phyloP scores from a whole-genome alignment of 2,113 vertebrate genomes.

The Lampris incognitus region DNA sequence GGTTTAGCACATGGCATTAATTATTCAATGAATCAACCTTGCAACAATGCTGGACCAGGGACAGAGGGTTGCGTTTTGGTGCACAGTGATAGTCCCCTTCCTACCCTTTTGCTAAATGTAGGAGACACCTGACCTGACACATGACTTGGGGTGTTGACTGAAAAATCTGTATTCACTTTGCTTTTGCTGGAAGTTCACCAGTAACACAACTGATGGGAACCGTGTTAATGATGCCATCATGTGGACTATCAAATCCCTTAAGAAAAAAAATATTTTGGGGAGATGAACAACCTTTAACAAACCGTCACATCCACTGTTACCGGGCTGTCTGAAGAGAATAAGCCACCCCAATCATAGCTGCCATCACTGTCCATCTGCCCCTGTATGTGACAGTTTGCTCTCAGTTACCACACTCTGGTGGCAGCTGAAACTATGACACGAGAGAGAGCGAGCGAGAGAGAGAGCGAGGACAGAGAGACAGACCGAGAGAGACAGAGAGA shows the following conservation, averaged over 20 bases:
- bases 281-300: not conserved
- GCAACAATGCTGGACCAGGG: not conserved
- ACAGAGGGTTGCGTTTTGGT: not conserved
- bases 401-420: not conserved
- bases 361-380: not conserved
- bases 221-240: conserved; percentile 74
- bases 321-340: not conserved
- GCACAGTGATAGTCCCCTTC: not conserved
- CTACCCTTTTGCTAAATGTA: not conserved
- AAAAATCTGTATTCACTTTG: not conserved
- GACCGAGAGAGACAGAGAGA: not conserved
- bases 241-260: conserved; percentile 58
- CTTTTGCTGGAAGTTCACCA: conserved; percentile 7
- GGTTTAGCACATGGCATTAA: not conserved
- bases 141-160: not conserved
- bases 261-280: not conserved
- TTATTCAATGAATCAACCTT: conserved; percentile 4
- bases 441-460: not conserved
- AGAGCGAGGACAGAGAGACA: not conserved
- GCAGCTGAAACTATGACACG: not conserved
- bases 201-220: conserved; percentile 28
- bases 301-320: not conserved
- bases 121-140: no score
- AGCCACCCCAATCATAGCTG: not conserved
- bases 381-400: not conserved